Base-by-base conservation (phyloP, 2,113 vertebrate species). In the Nerophis lumbriciformis region DNA sequence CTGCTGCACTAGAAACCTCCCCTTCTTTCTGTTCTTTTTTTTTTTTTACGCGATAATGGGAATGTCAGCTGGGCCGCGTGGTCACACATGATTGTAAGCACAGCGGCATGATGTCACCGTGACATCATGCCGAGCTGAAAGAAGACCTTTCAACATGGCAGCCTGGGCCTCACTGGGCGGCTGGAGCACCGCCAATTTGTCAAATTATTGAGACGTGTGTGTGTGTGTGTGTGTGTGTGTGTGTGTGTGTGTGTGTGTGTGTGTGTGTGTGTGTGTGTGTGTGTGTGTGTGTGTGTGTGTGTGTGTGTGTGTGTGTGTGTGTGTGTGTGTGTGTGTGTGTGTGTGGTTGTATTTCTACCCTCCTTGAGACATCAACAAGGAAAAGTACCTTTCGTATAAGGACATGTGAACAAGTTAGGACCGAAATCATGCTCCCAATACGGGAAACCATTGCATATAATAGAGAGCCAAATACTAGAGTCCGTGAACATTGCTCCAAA, bases 161-260 rank as follows among this genome's bases (percentile, higher is more conserved):
- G 38, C n/a, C 11, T 38, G 38, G 54, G 54, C 54, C 55, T 57
- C 39, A 44, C 19, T 57, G 55, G 37, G n/a, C 11, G 39, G 55
- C 55, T 28, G 55, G 55, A 57, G 39, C 4, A 5, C 10, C 6
- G 55, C 55, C 55, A 57, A 44, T 44, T 57, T 57, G 55, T 57
- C 55, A 57, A 57, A 57, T 57, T 44, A 44, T 44, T 11, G 16
- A 44, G 8, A 57, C 38, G 21, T 37, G 38, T 12, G 39, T 38
- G 53, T 56, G 65, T 48, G 51, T 80, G 38, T 65, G 52, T 60
- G 36, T 66, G 69, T 13, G 55, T 64, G 51, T 75, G 54, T 59
- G n/a, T 37, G 38, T 6, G 39, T 38, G 53, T 56, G 65, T 50
- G 51, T 80, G 38, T 65, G 52, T 60, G 36, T 66, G 69, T 13